Evolutionary conservation across 2,888 invertebrate species (phyloP).

Genomic region (Tenthredo scrophulariae): DNA sequence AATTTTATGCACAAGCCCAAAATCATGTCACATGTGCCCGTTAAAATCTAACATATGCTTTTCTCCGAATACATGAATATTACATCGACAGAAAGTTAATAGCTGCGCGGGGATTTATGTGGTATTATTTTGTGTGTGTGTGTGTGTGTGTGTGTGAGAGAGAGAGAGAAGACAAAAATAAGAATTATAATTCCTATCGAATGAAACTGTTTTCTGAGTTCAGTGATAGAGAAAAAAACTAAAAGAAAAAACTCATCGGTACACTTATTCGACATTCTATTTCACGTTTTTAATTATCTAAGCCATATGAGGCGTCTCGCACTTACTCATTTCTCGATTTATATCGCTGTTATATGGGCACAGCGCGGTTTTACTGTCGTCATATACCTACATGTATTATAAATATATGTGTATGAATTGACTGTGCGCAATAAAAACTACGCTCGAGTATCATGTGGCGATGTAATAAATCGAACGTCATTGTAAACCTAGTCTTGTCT

Average conservation of each 20-base stretch:
- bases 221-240: not conserved
- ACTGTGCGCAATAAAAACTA: not conserved
- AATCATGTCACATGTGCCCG: not conserved
- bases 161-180: not conserved
- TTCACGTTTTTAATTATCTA: not conserved
- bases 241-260: not conserved
- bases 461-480: constrained; percentile 5
- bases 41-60: not conserved
- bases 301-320: not conserved
- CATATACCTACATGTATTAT: not conserved
- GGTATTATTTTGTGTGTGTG: not conserved
- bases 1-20: not conserved
- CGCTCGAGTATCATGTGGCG: not conserved
- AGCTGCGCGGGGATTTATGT: not conserved
- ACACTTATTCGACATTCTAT: not conserved
- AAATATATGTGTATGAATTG: not conserved
- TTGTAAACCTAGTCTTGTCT: not conserved
- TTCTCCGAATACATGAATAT: not conserved
- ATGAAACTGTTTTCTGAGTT: not conserved
- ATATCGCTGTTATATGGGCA: not conserved
- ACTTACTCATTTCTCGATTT: not conserved
- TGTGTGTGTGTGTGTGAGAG: too few species aligned
- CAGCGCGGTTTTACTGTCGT: not conserved
- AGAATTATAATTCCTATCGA: not conserved
- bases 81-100: not conserved